A percentile compares a stretch with the other conserved stretches of the same genome.
These are phyloP conservation scores for Drosophila kikkawai DNA, from an alignment of 1,140 invertebrate species.

Conservation along the genomic window DNA sequence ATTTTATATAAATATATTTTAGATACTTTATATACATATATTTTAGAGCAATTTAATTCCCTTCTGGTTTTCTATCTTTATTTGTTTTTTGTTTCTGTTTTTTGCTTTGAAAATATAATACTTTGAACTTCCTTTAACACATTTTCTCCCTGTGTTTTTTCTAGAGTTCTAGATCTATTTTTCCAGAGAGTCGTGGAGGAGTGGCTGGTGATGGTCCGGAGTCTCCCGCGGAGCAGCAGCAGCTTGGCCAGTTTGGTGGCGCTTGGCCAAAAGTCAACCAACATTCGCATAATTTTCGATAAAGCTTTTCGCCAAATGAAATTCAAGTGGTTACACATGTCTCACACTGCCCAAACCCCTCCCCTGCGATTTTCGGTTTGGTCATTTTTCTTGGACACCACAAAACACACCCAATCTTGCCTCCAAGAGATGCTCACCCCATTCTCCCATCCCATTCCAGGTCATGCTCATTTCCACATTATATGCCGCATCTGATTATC, in stretches of 20 bases:
- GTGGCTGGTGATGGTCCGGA: conserved; percentile 1
- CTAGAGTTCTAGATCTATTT: conserved; percentile 15
- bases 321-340: conserved; percentile 83
- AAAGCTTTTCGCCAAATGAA: conserved; percentile 83
- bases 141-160: conserved; percentile 12
- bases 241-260: conserved; percentile 48
- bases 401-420: conserved; percentile 10
- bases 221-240: conserved; percentile 62
- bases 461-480: conserved; percentile 78
- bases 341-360: conserved; percentile 4
- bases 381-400: conserved; percentile 68
- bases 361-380: conserved; percentile 38
- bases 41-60: too few relatives aligned
- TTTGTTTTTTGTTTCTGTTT: background rate
- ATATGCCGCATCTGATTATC: conserved; percentile 81
- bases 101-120: background rate
- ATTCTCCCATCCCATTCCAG: background rate
- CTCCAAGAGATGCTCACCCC: conserved; percentile 18
- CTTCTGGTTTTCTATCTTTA: background rate
- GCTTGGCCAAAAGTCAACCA: conserved; percentile 80
- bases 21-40: too few relatives aligned
- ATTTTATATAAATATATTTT: too few relatives aligned
- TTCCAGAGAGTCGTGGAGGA: conserved; percentile 1
- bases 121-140: too few relatives aligned
- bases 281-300: conserved; percentile 82